Conservation (phyloP, 1,140 invertebrate species). For the Microplitis mediator region DNA sequence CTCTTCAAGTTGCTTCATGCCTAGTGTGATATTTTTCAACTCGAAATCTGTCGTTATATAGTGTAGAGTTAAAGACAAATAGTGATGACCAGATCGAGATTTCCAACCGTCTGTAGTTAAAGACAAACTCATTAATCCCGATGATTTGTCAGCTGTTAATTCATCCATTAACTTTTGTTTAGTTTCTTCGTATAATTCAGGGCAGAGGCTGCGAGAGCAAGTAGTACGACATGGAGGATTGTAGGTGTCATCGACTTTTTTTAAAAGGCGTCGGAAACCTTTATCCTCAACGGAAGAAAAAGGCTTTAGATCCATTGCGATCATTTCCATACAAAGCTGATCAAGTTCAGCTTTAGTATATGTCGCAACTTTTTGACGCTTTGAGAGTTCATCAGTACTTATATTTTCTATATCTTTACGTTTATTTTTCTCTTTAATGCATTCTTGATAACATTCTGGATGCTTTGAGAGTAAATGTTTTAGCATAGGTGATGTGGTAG, state of each 20-base stretch:
- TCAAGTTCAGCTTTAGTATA: not conserved
- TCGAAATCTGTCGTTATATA: constrained; percentile 8
- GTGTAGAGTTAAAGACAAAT: constrained; percentile 10
- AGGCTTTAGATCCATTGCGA: constrained; percentile 7
- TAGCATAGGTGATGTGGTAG: constrained; percentile 3
- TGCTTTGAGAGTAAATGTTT: constrained; percentile 2
- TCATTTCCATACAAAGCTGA: constrained; percentile 10
- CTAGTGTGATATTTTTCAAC: constrained; percentile 2
- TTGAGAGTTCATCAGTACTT: not conserved
- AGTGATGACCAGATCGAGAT: not conserved
- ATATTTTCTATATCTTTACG: not conserved
- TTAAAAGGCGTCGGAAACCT: constrained; percentile 5
- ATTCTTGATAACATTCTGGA: not conserved
- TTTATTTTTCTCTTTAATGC: not conserved
- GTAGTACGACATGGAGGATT: constrained; percentile 3
- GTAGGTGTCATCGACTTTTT: constrained; percentile 3
- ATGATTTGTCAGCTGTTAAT: not conserved
- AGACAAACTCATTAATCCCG: not conserved
- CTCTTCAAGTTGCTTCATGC: not conserved
- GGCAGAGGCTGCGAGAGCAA: not conserved
- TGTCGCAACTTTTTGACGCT: not conserved
- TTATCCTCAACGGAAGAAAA: constrained; percentile 11
- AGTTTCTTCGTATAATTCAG: constrained; percentile 2
- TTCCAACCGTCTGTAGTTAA: constrained; percentile 9
- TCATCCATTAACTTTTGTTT: not conserved